Percentiles rank a stretch among this genome's conserved stretches.
phyloP scores from a whole-genome alignment of 2,888 invertebrate genomes.

The Eupithecia pulchellata region DNA sequence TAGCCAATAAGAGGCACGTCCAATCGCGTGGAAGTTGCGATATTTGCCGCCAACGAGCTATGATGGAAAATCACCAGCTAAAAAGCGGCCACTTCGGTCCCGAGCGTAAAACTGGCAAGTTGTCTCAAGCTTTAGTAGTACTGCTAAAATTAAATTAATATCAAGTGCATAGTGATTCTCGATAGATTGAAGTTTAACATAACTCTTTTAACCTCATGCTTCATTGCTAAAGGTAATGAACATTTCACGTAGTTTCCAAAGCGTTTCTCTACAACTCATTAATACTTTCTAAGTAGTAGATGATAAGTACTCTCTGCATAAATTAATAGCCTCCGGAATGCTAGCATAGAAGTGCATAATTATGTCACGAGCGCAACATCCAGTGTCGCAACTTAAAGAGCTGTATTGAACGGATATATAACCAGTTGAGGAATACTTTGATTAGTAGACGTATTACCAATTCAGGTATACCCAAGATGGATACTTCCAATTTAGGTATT shows the following conservation, averaged over 20 bases:
- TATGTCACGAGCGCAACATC: conserved; percentile 26
- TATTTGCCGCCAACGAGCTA: too few species aligned
- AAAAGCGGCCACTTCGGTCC: too few species aligned
- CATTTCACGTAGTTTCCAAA: background rate
- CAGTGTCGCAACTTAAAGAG: conserved; percentile 19
- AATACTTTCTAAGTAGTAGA: background rate
- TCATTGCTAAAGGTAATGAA: background rate
- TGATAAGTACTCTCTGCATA: conserved; percentile 7
- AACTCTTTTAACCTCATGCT: too few species aligned
- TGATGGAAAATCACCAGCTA: too few species aligned
- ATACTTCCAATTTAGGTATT: background rate
- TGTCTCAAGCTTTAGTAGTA: too few species aligned
- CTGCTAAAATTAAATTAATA: too few species aligned
- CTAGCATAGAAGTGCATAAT: conserved; percentile 20
- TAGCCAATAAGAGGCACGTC: too few species aligned
- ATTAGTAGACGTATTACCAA: conserved; percentile 12
- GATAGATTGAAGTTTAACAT: too few species aligned
- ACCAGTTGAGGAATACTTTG: conserved; percentile 26
- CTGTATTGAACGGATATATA: conserved; percentile 30
- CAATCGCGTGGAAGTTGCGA: too few species aligned
- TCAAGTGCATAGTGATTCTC: too few species aligned
- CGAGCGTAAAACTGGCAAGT: too few species aligned
- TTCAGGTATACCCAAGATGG: background rate
- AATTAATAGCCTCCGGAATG: background rate
- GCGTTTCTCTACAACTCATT: background rate